Evolutionary conservation across 2,113 vertebrate genomes (phyloP).

Genomic region (Peromyscus californicus): DNA sequence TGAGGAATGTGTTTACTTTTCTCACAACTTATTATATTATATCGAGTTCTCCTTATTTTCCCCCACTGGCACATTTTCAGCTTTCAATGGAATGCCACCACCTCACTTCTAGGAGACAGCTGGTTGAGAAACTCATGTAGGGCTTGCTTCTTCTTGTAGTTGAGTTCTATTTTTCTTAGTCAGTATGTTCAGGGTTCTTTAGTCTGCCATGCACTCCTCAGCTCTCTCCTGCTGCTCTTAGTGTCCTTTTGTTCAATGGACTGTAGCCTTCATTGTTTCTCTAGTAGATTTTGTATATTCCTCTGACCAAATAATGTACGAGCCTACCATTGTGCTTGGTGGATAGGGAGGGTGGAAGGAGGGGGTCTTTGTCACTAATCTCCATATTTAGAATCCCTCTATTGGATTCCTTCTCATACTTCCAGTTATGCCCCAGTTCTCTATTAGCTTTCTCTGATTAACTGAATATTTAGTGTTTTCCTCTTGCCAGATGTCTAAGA

Average conservation of each 20-base stretch:
- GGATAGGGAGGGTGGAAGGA: fast-evolving
- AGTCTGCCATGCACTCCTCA: background rate
- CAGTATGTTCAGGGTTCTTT: background rate
- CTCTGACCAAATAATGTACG: background rate
- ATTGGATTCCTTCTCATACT: background rate
- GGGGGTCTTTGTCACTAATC: background rate
- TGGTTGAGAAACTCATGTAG: background rate
- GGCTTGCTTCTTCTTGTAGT: background rate
- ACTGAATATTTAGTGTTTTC: background rate
- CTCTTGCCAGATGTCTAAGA: background rate
- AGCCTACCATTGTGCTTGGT: background rate
- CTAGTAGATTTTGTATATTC: background rate
- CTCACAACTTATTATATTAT: background rate
- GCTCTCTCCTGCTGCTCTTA: background rate
- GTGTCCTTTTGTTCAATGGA: background rate
- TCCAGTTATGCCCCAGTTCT: background rate
- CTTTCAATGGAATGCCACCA: background rate
- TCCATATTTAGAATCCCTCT: background rate
- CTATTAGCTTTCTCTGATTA: background rate
- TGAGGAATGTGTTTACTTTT: background rate
- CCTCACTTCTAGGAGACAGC: background rate
- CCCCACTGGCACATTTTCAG: background rate
- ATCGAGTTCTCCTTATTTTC: background rate
- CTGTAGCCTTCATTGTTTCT: background rate
- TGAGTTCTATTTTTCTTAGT: background rate